Evolutionary conservation across 30 jellyfish, hydroid and myxozoan genomes (phyloP), one percentile per base, ranked within the genome.

Genomic region (Chrysaora quinquecirrha): DNA sequence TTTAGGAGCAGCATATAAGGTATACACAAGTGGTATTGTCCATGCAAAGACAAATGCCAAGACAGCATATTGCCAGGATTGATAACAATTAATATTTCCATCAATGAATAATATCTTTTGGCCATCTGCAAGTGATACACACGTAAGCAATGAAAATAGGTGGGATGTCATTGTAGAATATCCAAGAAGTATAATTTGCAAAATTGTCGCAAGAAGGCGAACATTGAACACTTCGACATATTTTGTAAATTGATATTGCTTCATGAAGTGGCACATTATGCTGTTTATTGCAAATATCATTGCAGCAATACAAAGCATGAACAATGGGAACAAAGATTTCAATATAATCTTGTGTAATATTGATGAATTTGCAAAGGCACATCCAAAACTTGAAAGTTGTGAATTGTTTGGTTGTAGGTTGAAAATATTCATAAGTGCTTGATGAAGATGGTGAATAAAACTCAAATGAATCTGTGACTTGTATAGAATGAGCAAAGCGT

Each of bases 121-220:
- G 12, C 30, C 60, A 32, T 67, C 60, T 18, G 56, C 79, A 3
- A 67, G 60, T 22, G 79, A 67, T 19, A 67, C 60, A 19, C 79
- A 67, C 0, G 79, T 27, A 0, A 67, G 60, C 64, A 67, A 58
- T 67, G 48, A 24, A 29, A 67, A 31, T 22, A 30, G 28, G 60
- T 67, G 22, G 25, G 79, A 67, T 24, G 60, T 67, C 1, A 67
- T 18, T 1, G 79, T 67, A 22, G 79, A 67, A n/a, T n/a, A n/a
- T n/a, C n/a, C n/a, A n/a, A n/a, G n/a, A n/a, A n/a, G n/a, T n/a
- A n/a, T n/a, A n/a, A 30, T 34, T n/a, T 67, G 79, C 30, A 67
- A 67, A 0, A 35, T 27, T 11, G 58, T 47, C 11, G 60, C 60
- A 19, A 67, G 60, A 1, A 67, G 9, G 21, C 54, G 35, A 67